A percentile compares a stretch with the other conserved stretches of the same genome.
These are phyloP conservation scores for Drosophila anomelani DNA, from an alignment of 2,888 invertebrate genomes.

Conservation along the genomic window DNA sequence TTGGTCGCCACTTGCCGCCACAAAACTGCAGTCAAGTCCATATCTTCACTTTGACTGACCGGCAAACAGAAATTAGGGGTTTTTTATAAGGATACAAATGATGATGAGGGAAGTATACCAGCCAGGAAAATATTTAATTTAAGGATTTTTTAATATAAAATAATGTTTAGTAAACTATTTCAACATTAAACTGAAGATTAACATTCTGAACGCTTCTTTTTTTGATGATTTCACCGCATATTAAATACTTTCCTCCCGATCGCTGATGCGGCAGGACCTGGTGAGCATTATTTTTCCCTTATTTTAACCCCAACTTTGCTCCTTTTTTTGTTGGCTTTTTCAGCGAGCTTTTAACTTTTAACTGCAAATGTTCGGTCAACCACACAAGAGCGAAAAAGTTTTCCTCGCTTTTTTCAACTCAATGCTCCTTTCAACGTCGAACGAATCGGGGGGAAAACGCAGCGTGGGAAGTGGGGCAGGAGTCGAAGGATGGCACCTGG, in stretches of 20 bases:
- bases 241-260: slow-evolving; percentile 52
- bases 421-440: slow-evolving; percentile 28
- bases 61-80: slow-evolving; percentile 16
- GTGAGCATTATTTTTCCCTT: slow-evolving; percentile 20
- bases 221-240: background rate
- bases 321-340: slow-evolving; percentile 37
- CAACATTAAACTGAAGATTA: background rate
- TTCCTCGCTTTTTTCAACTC: slow-evolving; percentile 28
- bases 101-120: background rate
- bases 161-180: background rate
- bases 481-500: slow-evolving; percentile 42
- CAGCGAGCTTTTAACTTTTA: slow-evolving; percentile 69
- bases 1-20: slow-evolving; percentile 62
- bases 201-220: background rate
- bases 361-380: slow-evolving; percentile 72
- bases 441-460: background rate
- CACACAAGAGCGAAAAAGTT: slow-evolving; percentile 68
- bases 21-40: slow-evolving; percentile 26
- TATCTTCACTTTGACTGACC: slow-evolving; percentile 19
- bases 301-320: slow-evolving; percentile 14
- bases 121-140: background rate
- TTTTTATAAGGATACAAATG: background rate
- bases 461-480: slow-evolving; percentile 9
- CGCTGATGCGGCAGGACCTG: slow-evolving; percentile 56
- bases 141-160: background rate